These are phyloP conservation scores for Ophion obscuratus DNA, from an alignment of 2,888 invertebrate genomes.

Conservation along the genomic window DNA sequence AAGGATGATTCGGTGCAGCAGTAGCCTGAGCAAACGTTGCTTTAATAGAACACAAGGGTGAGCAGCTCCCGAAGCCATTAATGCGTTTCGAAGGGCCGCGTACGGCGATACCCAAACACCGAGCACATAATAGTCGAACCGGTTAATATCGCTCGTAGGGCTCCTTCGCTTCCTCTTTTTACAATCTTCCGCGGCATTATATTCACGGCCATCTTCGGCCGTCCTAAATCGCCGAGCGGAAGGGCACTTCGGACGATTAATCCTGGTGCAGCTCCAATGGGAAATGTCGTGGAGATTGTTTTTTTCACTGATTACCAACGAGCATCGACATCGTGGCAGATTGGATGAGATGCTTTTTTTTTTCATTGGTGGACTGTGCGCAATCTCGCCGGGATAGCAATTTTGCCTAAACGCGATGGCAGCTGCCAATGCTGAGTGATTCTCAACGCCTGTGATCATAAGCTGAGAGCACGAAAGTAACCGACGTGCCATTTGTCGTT, in stretches of 20 bases:
- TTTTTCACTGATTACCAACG: not conserved
- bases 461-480: no score
- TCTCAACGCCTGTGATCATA: no score
- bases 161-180: slow-evolving; percentile 7
- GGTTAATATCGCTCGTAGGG: slow-evolving; percentile 40
- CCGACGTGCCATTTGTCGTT: no score
- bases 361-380: slow-evolving; percentile 42
- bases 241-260: slow-evolving; percentile 29
- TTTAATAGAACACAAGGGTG: slow-evolving; percentile 30
- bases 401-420: slow-evolving; percentile 74
- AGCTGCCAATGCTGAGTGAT: slow-evolving; percentile 69
- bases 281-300: slow-evolving; percentile 20
- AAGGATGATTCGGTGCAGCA: slow-evolving; percentile 43
- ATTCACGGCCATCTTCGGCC: slow-evolving; percentile 7
- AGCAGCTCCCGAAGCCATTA: slow-evolving; percentile 41
- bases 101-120: slow-evolving; percentile 30
- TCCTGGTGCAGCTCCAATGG: slow-evolving; percentile 24
- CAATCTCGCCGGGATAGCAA: slow-evolving; percentile 74
- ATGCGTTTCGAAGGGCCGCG: slow-evolving; percentile 36
- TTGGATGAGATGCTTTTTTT: slow-evolving; percentile 19
- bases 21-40: slow-evolving; percentile 58
- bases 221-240: slow-evolving; percentile 23
- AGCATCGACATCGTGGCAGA: slow-evolving; percentile 52
- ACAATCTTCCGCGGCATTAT: slow-evolving; percentile 20
- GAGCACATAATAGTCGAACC: slow-evolving; percentile 42